Conservation (phyloP, 2,797 vertebrate genomes). For the Garrulus glandarius region DNA sequence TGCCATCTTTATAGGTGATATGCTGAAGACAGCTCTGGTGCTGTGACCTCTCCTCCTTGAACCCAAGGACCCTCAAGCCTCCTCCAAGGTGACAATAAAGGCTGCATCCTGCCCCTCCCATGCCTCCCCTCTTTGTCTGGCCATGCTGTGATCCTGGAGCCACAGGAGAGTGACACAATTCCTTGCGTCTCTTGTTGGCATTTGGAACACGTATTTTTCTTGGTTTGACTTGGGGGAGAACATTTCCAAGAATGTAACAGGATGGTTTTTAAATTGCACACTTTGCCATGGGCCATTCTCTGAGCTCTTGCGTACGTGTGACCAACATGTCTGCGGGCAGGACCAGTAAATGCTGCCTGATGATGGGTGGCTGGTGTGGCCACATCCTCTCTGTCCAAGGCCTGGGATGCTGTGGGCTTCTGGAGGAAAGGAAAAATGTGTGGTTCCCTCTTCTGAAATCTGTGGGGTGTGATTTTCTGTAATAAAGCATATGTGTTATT, state of each 20-base stretch:
- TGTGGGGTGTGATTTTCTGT: background rate
- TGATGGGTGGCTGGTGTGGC: background rate
- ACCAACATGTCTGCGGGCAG: background rate
- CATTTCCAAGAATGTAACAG: slow-evolving; percentile 11
- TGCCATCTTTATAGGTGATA: background rate
- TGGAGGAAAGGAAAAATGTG: background rate
- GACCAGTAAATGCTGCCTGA: background rate
- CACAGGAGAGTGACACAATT: background rate
- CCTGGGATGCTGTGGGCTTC: background rate
- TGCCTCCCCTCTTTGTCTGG: background rate
- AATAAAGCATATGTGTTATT: background rate
- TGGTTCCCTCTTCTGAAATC: background rate
- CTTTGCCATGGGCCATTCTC: background rate
- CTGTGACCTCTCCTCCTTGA: background rate
- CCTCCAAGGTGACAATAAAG: background rate
- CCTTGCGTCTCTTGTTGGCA: background rate
- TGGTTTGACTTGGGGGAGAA: background rate
- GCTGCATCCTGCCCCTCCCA: background rate
- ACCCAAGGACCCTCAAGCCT: background rate
- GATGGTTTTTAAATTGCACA: slow-evolving; percentile 31
- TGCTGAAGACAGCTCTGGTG: background rate
- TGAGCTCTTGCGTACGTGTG: accelerated
- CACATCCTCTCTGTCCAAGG: slow-evolving; percentile 37
- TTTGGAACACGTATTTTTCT: background rate
- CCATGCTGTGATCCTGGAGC: background rate